Evolutionary conservation across 30 jellyfish, hydroid and myxozoan species (phyloP).

Genomic region (Aurelia aurita complex sp. Pacific): DNA sequence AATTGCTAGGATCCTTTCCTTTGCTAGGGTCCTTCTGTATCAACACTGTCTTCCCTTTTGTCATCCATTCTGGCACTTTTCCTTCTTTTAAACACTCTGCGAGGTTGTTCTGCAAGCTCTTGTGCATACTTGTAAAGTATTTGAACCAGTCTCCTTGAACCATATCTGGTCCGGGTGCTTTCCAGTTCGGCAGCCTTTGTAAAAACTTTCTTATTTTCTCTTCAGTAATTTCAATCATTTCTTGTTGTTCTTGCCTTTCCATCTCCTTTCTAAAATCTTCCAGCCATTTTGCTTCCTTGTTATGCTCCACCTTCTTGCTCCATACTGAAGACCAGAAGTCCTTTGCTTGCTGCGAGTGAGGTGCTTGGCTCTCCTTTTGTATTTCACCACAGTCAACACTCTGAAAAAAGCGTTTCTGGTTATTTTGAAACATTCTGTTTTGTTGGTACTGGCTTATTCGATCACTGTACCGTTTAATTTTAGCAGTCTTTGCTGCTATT

Average conservation of each 20-base stretch:
- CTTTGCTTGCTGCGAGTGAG: too few species aligned
- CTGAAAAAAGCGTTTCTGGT: background rate
- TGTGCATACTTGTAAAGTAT: constrained; percentile 37
- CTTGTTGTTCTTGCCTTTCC: too few species aligned
- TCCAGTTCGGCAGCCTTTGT: background rate
- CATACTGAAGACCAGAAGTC: too few species aligned
- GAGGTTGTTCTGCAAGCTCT: constrained; percentile 10
- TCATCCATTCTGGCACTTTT: constrained; percentile 37
- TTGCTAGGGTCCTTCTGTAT: constrained; percentile 22
- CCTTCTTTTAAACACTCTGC: constrained; percentile 15
- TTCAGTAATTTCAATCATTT: too few species aligned
- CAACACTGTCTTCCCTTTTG: constrained; percentile 55
- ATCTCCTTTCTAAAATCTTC: too few species aligned
- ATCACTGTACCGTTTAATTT: background rate
- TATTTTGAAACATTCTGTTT: background rate
- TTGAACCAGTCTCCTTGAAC: constrained; percentile 27
- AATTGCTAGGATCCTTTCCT: constrained; percentile 49
- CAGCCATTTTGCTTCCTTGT: too few species aligned
- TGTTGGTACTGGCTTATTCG: constrained; percentile 14
- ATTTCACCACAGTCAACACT: too few species aligned
- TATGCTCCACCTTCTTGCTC: too few species aligned
- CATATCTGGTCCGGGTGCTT: background rate
- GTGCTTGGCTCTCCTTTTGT: too few species aligned
- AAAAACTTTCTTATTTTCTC: too few species aligned
- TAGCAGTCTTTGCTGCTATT: too few species aligned